Evolutionary conservation across 2,888 invertebrate species (phyloP), one percentile per base, ranked within the genome.

Genomic region (Chrysotoxum bicinctum): DNA sequence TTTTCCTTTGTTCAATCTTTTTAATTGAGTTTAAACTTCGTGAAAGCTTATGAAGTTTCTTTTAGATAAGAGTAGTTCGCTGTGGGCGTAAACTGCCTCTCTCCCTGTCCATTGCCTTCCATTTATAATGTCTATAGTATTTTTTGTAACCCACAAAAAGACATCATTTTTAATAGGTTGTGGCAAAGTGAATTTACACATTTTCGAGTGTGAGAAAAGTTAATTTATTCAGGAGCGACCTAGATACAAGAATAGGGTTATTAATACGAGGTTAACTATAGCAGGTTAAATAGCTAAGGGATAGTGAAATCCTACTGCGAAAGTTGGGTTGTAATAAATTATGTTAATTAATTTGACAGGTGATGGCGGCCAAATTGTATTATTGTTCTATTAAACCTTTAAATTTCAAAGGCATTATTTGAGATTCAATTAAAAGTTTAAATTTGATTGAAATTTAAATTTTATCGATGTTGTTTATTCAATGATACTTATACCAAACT

Each of bases 341-440:
- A 64, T 64, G 64, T 64, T 64, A 64, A 64, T 64, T 64, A 45
- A 45, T 14, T 14, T 45, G 64, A 32, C 45, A 64, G 45, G 45
- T 64, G 45, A 45, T 48, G 64, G 45, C 12, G 2, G 7, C 7
- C 26, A 64, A 45, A 23, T 45, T 48, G 19, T 45, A 32, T 64
- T 16, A 26, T 40, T 60, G 40, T 43, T 23, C 5, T 14, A 9
- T 12, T 21, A 12, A 35, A 14, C 14, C 56, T 35, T 58, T 35
- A 6, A 35, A 58, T 37, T 58, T 35, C 7, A 0, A 8, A 35
- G 26, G 26, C 19, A 21, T 40, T n/a, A 35, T 37, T 37, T 14
- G 0, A 1, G 1, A 9, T 35, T 37, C 14, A 14, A 37, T 14
- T 14, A 37, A 37, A 14, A 37, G 1, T 40, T 40, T 40, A 40